Evolutionary conservation across 2,113 vertebrate genomes (phyloP).

Genomic region (Chauna torquata): DNA sequence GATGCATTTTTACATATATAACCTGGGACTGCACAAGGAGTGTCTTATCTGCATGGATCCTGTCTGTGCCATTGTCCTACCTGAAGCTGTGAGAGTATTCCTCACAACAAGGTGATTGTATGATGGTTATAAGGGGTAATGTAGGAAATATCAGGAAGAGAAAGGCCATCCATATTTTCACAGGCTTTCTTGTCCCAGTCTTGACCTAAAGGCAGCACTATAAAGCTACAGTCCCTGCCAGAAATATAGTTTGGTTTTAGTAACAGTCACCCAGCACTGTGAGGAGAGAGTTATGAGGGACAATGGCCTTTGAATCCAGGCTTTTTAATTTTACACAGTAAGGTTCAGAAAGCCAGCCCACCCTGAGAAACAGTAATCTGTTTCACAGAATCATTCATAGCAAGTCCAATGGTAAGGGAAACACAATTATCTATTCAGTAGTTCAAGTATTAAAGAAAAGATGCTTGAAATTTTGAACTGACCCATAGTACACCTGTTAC

Average conservation of each 20-base stretch:
- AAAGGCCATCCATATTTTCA: not conserved
- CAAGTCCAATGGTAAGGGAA: not conserved
- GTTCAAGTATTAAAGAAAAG: not conserved
- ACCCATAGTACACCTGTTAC: not conserved
- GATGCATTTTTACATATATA: not conserved
- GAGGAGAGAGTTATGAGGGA: not conserved
- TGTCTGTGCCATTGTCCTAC: not conserved
- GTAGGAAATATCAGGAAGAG: not conserved
- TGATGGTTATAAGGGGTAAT: not conserved
- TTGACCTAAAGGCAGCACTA: not conserved
- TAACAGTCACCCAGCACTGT: not conserved
- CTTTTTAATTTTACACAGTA: not conserved
- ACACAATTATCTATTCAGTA: not conserved
- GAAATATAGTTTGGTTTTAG: not conserved
- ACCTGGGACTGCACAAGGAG: not conserved
- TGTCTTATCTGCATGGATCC: accelerated
- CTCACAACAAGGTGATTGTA: not conserved
- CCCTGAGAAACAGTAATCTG: not conserved
- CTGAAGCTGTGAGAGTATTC: not conserved
- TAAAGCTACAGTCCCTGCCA: not conserved
- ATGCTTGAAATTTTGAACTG: not conserved
- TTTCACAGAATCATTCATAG: not conserved
- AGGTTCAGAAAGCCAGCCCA: not conserved
- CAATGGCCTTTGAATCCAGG: not conserved
- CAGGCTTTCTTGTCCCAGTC: not conserved